Percentiles rank a stretch among this genome's conserved stretches.
Conservation (phyloP, 2,797 vertebrate species). For the Podarcis siculus region DNA sequence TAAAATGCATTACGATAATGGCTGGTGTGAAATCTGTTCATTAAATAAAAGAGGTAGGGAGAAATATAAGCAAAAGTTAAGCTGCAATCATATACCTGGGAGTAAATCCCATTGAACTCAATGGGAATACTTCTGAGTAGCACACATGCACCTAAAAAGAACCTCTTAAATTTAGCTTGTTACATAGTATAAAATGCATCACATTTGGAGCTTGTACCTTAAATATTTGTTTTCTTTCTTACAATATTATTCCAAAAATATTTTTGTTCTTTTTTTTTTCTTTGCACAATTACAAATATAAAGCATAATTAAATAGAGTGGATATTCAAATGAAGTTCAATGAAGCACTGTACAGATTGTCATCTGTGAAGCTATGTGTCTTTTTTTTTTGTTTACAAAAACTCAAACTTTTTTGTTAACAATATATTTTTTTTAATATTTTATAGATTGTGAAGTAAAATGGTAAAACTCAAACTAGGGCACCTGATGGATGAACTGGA, state of each 20-base stretch:
- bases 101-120: too few species aligned
- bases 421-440: too few species aligned
- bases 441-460: too few species aligned
- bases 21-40: slow-evolving; percentile 44
- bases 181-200: slow-evolving; percentile 29
- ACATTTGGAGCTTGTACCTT: too few species aligned
- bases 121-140: too few species aligned
- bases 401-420: fast-evolving
- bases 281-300: slow-evolving; percentile 47
- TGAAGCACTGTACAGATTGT: not conserved
- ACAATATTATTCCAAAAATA: slow-evolving; percentile 47
- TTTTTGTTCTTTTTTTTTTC: slow-evolving; percentile 53
- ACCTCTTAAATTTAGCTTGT: slow-evolving; percentile 34
- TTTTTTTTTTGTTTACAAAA: not conserved
- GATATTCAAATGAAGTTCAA: not conserved
- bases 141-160: too few species aligned
- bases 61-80: slow-evolving; percentile 11
- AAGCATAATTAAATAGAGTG: slow-evolving; percentile 23
- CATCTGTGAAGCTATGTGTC: not conserved
- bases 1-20: not conserved
- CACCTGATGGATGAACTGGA: not conserved
- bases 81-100: too few species aligned
- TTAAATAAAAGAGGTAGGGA: slow-evolving; percentile 14
- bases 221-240: slow-evolving; percentile 40
- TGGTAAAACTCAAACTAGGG: not conserved